phyloP scores from a whole-genome alignment of 1,140 invertebrate genomes.

The Globodera ellingtonae region DNA sequence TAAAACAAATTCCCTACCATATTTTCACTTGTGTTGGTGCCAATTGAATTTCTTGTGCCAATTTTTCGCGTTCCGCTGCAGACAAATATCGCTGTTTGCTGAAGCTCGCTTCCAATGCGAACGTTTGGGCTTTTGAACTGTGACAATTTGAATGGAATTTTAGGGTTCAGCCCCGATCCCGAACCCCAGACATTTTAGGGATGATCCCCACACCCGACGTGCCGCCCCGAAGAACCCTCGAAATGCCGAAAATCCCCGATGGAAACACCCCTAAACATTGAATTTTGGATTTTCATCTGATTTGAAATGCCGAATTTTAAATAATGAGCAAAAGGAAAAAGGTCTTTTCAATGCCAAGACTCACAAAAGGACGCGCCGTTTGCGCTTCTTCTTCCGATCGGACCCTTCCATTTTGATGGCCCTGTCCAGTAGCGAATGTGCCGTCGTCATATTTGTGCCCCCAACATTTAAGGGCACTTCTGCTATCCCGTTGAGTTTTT shows the following conservation, averaged over 20 bases:
- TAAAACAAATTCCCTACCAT: conserved; percentile 52
- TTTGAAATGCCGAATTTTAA: no score
- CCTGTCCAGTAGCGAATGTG: neutral
- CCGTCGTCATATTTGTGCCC: neutral
- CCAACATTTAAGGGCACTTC: neutral
- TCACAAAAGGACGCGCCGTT: conserved; percentile 85
- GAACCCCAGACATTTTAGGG: no score
- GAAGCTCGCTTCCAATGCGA: conserved; percentile 89
- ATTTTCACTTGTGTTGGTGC: conserved; percentile 84
- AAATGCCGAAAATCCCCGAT: no score
- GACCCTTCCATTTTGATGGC: neutral
- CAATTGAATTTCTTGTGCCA: conserved; percentile 86
- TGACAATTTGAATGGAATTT: neutral
- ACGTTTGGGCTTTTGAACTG: conserved; percentile 89
- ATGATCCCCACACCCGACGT: no score
- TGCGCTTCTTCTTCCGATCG: conserved; percentile 70
- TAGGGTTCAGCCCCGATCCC: no score
- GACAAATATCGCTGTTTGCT: conserved; percentile 90
- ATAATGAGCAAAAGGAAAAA: no score
- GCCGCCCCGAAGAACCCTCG: no score
- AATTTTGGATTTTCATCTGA: no score
- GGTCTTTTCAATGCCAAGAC: no score
- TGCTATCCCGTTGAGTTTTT: neutral
- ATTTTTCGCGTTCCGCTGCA: conserved; percentile 90
- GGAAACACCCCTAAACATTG: no score